These are phyloP conservation scores for Mesorhabditis belari DNA, from an alignment of 2,888 invertebrate species.

Conservation along the genomic window DNA sequence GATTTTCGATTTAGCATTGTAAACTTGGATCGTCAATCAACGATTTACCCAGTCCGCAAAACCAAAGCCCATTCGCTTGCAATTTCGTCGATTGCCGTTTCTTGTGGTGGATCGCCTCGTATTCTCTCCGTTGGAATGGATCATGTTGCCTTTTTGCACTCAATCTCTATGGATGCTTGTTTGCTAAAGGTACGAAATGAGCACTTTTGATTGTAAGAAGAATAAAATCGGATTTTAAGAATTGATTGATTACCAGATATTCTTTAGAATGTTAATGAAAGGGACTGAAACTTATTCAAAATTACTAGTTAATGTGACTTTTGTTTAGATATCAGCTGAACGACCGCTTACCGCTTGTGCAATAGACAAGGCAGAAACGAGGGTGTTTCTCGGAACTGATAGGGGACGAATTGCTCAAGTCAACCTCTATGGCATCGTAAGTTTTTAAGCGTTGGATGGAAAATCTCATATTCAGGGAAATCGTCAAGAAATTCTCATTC, in stretches of 20 bases:
- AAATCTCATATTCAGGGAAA: background rate
- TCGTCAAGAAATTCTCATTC: background rate
- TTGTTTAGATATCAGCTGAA: slow-evolving; percentile 32
- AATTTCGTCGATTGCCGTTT: slow-evolving; percentile 28
- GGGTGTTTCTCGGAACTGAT: slow-evolving; percentile 36
- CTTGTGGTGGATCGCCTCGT: slow-evolving; percentile 24
- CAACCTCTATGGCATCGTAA: slow-evolving; percentile 20
- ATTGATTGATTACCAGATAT: background rate
- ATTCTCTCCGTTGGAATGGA: slow-evolving; percentile 33
- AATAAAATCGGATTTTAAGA: too few species aligned
- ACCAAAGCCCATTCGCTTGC: slow-evolving; percentile 35
- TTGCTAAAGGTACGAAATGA: slow-evolving; percentile 22
- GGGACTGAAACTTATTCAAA: background rate
- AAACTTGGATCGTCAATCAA: slow-evolving; percentile 17
- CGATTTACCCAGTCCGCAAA: slow-evolving; percentile 23
- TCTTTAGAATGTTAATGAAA: background rate
- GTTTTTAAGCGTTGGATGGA: background rate
- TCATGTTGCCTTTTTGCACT: slow-evolving; percentile 31
- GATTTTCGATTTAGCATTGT: slow-evolving; percentile 13
- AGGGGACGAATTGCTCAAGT: slow-evolving; percentile 36
- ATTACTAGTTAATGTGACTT: background rate
- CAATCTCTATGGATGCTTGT: slow-evolving; percentile 24
- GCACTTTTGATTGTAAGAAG: too few species aligned
- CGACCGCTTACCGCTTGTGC: slow-evolving; percentile 33
- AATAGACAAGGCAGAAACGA: slow-evolving; percentile 37